Evolutionary conservation across 2,797 vertebrate genomes (phyloP).

Genomic region (Muscicapa comitata): DNA sequence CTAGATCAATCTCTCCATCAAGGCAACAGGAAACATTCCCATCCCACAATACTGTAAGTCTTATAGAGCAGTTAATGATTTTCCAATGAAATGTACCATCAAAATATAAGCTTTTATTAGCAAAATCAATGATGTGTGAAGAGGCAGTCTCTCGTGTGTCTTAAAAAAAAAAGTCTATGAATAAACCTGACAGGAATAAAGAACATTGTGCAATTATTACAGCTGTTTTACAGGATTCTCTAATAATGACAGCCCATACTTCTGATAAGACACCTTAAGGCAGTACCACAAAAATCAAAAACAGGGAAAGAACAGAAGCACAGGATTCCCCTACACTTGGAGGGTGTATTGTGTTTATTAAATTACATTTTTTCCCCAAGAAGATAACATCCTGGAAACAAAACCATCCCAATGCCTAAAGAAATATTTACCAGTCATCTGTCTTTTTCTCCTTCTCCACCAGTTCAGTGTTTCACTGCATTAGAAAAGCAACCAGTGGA

Average conservation of each 20-base stretch:
- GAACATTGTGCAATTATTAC: constrained; percentile 11
- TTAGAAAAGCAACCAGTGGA: neutral
- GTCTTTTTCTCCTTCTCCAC: neutral
- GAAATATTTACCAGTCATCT: neutral
- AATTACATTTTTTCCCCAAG: neutral
- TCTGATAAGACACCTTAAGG: neutral
- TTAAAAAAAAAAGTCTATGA: neutral
- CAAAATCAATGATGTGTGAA: constrained; percentile 32
- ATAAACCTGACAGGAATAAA: constrained; percentile 21
- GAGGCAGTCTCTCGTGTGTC: neutral
- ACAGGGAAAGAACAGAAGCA: neutral
- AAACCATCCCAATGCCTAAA: neutral
- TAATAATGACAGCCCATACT: neutral
- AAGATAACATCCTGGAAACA: neutral
- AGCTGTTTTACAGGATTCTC: constrained; percentile 25
- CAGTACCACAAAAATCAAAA: neutral
- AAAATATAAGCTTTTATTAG: constrained; percentile 57
- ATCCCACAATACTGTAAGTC: neutral
- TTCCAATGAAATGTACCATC: constrained; percentile 39
- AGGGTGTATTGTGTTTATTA: neutral
- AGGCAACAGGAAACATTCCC: constrained; percentile 9
- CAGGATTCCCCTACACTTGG: neutral
- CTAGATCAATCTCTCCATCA: neutral
- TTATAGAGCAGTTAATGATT: constrained; percentile 25
- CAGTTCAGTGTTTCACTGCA: neutral